Evolutionary conservation across 2,797 vertebrate genomes (phyloP), one percentile per base, ranked within the genome.

Genomic region (Mormyrops boulengeri): DNA sequence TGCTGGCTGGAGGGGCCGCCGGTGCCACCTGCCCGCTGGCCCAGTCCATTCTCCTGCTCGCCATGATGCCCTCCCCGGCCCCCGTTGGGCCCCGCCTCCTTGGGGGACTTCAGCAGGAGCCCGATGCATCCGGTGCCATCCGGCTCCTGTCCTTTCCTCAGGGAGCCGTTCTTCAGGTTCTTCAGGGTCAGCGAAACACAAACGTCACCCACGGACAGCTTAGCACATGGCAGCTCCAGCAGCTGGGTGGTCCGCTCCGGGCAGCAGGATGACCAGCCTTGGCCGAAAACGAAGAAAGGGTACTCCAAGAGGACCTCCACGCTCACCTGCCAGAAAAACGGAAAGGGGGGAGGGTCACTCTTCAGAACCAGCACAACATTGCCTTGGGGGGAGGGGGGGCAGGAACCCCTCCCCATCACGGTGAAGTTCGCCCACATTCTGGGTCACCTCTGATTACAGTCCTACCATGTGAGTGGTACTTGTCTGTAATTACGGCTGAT

Each of bases 201-300:
- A 93, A 99, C 99, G 1, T 99, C 99, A 34, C 99, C 99, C 89
- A 99, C 99, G 0, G 98, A 98, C 90, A 99, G 97, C 96, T 98
- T 98, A 95, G 97, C 97, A 94, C 99, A 99, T 17, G 98, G 98
- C 95, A 99, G 96, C 94, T 99, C 98, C 93, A 99, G 97, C 90
- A 99, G 96, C 94, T 98, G 98, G 92, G 97, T 98, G 95, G 98
- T 99, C 95, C 98, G 96, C 92, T 99, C 98, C 0, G 99, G 99
- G 92, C 97, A 98, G 95, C 99, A 99, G 34, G 99, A 99, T 38
- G 99, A 99, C 99, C 99, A 99, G 93, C 99, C 99, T 95, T 99
- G 98, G 94, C 99, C 99, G 90, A 99, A 99, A 94, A 99, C 99
- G 92, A 99, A 99, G 96, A 99, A 99, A 90, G 99, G 99, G 91